Evolutionary conservation across 37 sponge, comb jelly and placozoan genomes (phyloP).

Genomic region (Halisarca cf. caerulea): DNA sequence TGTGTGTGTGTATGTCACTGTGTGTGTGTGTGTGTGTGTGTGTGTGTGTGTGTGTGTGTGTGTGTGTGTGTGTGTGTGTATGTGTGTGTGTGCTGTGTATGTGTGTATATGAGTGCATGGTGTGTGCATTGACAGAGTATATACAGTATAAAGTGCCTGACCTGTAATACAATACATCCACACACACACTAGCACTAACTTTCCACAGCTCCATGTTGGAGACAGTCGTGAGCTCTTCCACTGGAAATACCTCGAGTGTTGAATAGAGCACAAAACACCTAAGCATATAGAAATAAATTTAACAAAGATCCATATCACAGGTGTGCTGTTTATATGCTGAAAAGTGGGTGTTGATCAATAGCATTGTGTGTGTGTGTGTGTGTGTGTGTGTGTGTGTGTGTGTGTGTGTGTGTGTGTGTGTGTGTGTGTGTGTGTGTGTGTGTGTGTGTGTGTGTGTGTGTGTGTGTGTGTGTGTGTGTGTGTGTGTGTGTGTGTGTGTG

Average conservation of each 20-base stretch:
- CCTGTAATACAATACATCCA: too few species aligned
- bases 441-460: too few species aligned
- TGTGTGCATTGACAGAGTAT: too few species aligned
- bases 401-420: too few species aligned
- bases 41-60: neutral
- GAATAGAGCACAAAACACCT: neutral
- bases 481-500: conserved; percentile 3
- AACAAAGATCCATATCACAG: neutral
- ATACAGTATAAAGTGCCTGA: too few species aligned
- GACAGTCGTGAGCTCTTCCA: neutral
- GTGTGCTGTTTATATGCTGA: neutral
- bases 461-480: too few species aligned
- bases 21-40: too few species aligned
- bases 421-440: too few species aligned
- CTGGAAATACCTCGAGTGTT: neutral
- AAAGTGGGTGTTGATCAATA: neutral
- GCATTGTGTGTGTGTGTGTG: too few species aligned
- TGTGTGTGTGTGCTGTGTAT: neutral
- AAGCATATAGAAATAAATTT: neutral
- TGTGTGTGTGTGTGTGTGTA: neutral
- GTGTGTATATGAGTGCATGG: too few species aligned
- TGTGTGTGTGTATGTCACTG: neutral
- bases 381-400: too few species aligned
- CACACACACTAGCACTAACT: neutral
- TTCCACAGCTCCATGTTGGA: conserved; percentile 12